Base-by-base conservation (phyloP, 2,888 invertebrate species). In the Epinotia nisella region DNA sequence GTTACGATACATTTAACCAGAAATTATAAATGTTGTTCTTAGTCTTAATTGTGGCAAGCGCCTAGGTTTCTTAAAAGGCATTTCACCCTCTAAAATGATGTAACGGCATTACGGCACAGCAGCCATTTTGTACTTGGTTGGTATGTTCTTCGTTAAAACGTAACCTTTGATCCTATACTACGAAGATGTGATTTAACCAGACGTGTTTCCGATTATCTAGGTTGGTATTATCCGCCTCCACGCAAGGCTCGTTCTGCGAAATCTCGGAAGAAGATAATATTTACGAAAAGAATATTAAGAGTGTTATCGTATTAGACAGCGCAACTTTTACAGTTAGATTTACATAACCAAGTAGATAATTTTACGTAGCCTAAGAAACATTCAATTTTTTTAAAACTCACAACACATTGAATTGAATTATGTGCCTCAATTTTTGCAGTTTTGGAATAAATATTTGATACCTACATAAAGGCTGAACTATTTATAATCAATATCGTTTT, bases 131-230 rank as follows among this genome's bases (percentile, higher is more conserved):
- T 58, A 29, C 41, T 21, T 3, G 45, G 39, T 35, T 41, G 39
- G 55, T 55, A 53, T 3, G 53, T 60, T 51, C 56, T 39, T 19
- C n/a, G 13, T 24, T 55, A 35, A 17, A 39, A 13, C 35, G 19
- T 19, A 19, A 65, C 49, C 58, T 45, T 45, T 29, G 29, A 59
- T 29, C 45, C 41, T 11, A 45, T 21, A 29, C 41, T 11, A 68
- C 24, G 19, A 68, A 29, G 45, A 24, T 58, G 35, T 49, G 58
- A 53, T 71, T 66, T 29, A 53, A 66, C 7, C 15, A 41, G 41
- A 49, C 71, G 66, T 71, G 71, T 59, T 49, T 55, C n/a, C 59
- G 66, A 71, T 71, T 71, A 71, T 71, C 71, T 71, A 53, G 21
- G 21, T 15, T 35, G 59, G 29, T 60, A 60, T 71, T 11, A 56